Conservation (phyloP, 1,140 invertebrate species). For the Calephelis virginiensis region DNA sequence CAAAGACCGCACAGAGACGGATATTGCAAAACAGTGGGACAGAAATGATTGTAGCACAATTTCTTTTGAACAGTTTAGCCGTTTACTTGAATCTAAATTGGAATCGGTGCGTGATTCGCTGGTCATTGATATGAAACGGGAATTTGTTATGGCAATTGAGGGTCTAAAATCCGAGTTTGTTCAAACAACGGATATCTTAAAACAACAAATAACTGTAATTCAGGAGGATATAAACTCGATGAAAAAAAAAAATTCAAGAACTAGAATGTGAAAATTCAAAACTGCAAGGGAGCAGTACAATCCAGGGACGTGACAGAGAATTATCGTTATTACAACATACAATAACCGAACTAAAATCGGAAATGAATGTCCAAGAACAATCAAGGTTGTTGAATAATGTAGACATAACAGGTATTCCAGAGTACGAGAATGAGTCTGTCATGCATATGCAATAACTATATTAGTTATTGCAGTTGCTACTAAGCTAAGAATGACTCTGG, state of each 20-base stretch:
- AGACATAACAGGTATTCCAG: constrained; percentile 14
- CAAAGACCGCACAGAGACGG: too few species aligned
- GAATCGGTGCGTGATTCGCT: too few species aligned
- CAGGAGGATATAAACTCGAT: not conserved
- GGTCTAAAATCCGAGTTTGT: constrained; percentile 11
- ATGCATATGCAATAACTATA: too few species aligned
- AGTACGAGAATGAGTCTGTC: not conserved
- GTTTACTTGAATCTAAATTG: too few species aligned
- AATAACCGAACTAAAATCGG: not conserved
- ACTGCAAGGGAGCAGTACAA: not conserved
- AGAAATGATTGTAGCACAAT: too few species aligned
- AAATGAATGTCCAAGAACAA: constrained; percentile 9
- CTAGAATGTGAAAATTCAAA: not conserved
- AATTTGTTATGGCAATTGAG: too few species aligned
- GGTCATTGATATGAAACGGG: too few species aligned
- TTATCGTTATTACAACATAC: not conserved
- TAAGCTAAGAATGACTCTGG: constrained; percentile 1
- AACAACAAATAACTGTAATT: not conserved
- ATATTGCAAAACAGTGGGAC: too few species aligned
- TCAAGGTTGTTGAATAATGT: not conserved
- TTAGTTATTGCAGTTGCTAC: not conserved
- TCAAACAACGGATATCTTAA: not conserved
- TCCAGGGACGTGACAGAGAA: not conserved
- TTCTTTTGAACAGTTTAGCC: too few species aligned
- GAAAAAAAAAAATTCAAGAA: not conserved